phyloP scores from a whole-genome alignment of 2,113 vertebrate species.

The Pelecanus crispus region DNA sequence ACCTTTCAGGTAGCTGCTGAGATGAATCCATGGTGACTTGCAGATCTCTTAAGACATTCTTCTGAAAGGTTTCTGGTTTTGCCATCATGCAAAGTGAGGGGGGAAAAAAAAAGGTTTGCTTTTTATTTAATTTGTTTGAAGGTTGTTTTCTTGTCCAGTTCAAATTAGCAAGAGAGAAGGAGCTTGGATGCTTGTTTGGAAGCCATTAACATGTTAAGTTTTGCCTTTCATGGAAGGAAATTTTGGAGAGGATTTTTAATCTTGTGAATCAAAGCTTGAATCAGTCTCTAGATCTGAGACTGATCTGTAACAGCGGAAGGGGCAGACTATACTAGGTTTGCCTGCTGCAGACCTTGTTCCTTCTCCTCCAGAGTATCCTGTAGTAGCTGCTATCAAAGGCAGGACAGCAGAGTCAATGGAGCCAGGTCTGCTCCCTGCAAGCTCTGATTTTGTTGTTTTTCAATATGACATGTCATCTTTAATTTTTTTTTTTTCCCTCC shows the following conservation, averaged over 20 bases:
- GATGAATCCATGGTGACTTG: not conserved
- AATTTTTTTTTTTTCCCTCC: not conserved
- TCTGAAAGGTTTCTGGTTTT: not conserved
- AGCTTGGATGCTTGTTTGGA: not conserved
- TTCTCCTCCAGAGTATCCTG: not conserved
- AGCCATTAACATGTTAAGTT: not conserved
- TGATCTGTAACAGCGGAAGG: not conserved
- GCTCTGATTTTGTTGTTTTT: not conserved
- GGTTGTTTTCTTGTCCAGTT: not conserved
- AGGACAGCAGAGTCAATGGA: not conserved
- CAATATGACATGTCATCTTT: not conserved
- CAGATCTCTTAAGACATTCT: not conserved
- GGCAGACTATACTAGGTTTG: not conserved
- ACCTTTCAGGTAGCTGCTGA: not conserved
- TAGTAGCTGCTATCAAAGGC: not conserved
- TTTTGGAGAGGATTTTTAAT: not conserved
- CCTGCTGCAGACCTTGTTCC: not conserved
- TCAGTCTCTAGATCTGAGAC: not conserved
- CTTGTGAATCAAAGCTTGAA: not conserved
- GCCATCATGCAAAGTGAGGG: not conserved
- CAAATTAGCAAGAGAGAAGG: not conserved
- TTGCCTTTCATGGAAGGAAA: not conserved
- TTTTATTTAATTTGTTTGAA: not conserved
- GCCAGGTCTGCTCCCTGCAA: not conserved
- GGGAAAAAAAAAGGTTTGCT: rapidly evolving